Base-by-base conservation (phyloP, 2,113 vertebrate species). In the Monopterus albus region DNA sequence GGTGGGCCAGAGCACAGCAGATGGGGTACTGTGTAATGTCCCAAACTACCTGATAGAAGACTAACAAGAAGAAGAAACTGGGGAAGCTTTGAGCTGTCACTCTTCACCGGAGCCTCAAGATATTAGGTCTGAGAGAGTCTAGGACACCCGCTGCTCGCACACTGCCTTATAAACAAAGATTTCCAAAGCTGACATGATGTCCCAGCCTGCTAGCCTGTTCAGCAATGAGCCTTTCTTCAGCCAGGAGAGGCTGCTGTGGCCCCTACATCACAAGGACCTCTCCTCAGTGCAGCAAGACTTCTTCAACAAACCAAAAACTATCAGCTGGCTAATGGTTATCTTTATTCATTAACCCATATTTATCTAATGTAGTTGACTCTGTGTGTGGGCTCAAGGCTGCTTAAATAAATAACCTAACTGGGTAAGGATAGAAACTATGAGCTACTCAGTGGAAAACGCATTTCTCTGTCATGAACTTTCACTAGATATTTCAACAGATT, bases 191-290 rank as follows among this genome's bases (percentile, higher is more conserved):
- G 68, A 40, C 29, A 87, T 85, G 83, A 90, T 85, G 87, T 81
- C 82, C 25, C 90, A 90, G 75, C 85, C 42, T 1, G 10, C 64
- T 15, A 87, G 75, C 80, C 64, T 92, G 35, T 92, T 93, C 5
- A 51, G 56, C 0, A 78, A 92, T 0, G 91, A 93, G 49, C 78
- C 88, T 9, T 92, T 93, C 90, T 92, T 93, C 67, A 72, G 72
- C 57, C 79, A 82, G 51, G 84, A 75, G 3, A 21, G 23, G 18
- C 56, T 90, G 39, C 75, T 93, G 40, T 92, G 91, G 91, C 91
- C 92, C 0, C 72, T 86, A 28, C 29, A 42, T 23, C 51, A n/a
- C 0, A 33, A 39, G 28, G 43, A 78, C 21, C 72, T 89, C 2
- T 61, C 86, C 23, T 81, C 83, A 6, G 56, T 91, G 45, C 87